phyloP scores from a whole-genome alignment of 2,113 vertebrate genomes.

The Podiceps cristatus region DNA sequence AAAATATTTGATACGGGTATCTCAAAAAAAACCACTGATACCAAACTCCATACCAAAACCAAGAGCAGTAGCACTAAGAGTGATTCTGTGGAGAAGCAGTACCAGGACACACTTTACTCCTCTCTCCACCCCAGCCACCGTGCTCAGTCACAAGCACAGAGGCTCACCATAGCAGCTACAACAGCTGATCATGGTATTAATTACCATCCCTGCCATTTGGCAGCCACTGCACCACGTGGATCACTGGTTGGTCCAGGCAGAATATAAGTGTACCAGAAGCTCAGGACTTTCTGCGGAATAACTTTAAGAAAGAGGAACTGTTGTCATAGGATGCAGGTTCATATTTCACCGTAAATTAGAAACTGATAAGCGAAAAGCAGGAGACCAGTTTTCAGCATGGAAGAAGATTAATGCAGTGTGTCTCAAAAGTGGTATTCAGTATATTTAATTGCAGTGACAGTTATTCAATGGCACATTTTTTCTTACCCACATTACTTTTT shows the following conservation, averaged over 20 bases:
- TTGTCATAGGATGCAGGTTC: not conserved
- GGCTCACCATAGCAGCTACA: not conserved
- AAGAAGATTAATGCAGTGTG: not conserved
- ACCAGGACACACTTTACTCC: not conserved
- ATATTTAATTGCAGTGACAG: not conserved
- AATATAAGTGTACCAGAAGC: not conserved
- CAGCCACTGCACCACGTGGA: not conserved
- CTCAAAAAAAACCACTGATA: not conserved
- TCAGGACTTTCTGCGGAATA: not conserved
- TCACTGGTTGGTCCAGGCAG: not conserved
- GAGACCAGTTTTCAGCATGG: not conserved
- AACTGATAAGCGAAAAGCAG: not conserved
- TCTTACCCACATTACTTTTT: not conserved
- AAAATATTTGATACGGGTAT: not conserved
- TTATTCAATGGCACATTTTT: not conserved
- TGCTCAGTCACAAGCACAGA: not conserved
- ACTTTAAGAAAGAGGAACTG: not conserved
- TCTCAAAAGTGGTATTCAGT: not conserved
- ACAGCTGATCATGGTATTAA: not conserved
- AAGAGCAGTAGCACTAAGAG: not conserved
- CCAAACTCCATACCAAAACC: not conserved
- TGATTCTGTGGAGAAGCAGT: not conserved
- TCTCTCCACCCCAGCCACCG: not conserved
- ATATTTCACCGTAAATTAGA: not conserved
- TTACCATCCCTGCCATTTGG: not conserved